Conservation (phyloP, 2,888 invertebrate species). For the Drosophila multiciliata region DNA sequence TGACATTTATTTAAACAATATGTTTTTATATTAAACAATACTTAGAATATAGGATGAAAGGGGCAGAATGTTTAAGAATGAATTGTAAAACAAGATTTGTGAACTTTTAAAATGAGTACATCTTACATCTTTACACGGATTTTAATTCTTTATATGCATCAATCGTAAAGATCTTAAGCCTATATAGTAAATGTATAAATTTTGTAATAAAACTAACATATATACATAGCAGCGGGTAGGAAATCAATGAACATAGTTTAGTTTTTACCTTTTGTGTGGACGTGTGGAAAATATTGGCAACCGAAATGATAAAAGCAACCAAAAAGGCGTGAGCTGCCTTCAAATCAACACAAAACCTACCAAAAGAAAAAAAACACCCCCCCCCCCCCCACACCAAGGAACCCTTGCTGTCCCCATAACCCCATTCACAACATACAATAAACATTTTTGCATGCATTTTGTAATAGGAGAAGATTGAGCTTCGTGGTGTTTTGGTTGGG, state of each 20-base stretch:
- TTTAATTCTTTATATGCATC: background rate
- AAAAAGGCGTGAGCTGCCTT: slow-evolving; percentile 68
- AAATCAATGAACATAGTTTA: slow-evolving; percentile 55
- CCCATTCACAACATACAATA: slow-evolving; percentile 61
- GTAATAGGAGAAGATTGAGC: slow-evolving; percentile 38
- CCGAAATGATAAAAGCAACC: slow-evolving; percentile 45
- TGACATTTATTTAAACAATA: slow-evolving; percentile 22
- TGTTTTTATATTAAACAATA: background rate
- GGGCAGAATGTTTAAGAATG: background rate
- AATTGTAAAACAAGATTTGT: background rate
- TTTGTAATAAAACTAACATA: slow-evolving; percentile 7
- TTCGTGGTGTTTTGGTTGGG: slow-evolving; percentile 15
- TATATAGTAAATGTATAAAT: background rate
- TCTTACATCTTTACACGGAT: background rate
- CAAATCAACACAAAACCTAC: slow-evolving; percentile 59
- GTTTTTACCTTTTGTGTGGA: slow-evolving; percentile 70
- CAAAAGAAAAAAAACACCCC: background rate
- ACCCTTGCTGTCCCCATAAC: slow-evolving; percentile 44
- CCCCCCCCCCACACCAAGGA: background rate
- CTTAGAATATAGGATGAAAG: background rate
- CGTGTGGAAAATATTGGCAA: slow-evolving; percentile 76
- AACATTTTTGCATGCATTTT: slow-evolving; percentile 58
- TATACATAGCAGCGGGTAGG: slow-evolving; percentile 10
- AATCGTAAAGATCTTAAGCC: background rate
- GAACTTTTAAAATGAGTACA: background rate